Percentiles rank a stretch among this genome's conserved stretches.
Evolutionary conservation across 2,888 invertebrate species (phyloP).

Genomic region (Ormyrus rosae): DNA sequence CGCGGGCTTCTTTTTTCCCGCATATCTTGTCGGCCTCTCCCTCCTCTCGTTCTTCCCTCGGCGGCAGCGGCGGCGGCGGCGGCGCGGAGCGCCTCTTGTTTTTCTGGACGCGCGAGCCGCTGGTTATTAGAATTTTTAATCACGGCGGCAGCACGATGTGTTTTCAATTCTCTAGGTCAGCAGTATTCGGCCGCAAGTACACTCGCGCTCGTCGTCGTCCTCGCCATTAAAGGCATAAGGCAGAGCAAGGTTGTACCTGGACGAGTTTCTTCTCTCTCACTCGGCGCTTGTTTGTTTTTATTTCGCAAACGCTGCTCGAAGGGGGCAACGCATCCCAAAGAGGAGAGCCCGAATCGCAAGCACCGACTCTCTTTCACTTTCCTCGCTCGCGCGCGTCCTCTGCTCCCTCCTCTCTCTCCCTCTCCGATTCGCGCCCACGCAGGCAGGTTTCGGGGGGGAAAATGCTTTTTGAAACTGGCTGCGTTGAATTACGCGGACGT

Average conservation of each 20-base stretch:
- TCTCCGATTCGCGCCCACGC: conserved; percentile 41
- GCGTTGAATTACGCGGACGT: conserved; percentile 27
- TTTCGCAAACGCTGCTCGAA: conserved; percentile 21
- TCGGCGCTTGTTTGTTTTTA: conserved; percentile 33
- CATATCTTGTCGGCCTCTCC: conserved; percentile 51
- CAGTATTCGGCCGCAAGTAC: not conserved
- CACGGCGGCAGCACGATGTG: not conserved
- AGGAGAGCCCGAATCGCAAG: conserved; percentile 11
- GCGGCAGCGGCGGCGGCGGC: too few species aligned
- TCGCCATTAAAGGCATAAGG: not conserved
- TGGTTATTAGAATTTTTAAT: conserved; percentile 21
- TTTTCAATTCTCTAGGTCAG: conserved; percentile 28
- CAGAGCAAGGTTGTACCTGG: not conserved
- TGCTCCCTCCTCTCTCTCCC: conserved; percentile 25
- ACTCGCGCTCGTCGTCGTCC: not conserved
- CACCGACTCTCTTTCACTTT: conserved; percentile 42
- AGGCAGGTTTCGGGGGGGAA: conserved; percentile 31
- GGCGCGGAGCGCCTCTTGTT: not conserved
- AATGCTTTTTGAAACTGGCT: conserved; percentile 11
- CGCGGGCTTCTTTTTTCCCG: conserved; percentile 56
- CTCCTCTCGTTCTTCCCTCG: conserved; percentile 35
- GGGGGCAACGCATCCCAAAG: conserved; percentile 10
- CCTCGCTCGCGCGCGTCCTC: conserved; percentile 30
- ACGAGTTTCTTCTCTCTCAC: conserved; percentile 2
- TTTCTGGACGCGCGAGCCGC: not conserved